A percentile compares a stretch with the other conserved stretches of the same genome.
These are phyloP conservation scores for Maylandia zebra DNA, from an alignment of 2,113 vertebrate genomes.

Conservation along the genomic window DNA sequence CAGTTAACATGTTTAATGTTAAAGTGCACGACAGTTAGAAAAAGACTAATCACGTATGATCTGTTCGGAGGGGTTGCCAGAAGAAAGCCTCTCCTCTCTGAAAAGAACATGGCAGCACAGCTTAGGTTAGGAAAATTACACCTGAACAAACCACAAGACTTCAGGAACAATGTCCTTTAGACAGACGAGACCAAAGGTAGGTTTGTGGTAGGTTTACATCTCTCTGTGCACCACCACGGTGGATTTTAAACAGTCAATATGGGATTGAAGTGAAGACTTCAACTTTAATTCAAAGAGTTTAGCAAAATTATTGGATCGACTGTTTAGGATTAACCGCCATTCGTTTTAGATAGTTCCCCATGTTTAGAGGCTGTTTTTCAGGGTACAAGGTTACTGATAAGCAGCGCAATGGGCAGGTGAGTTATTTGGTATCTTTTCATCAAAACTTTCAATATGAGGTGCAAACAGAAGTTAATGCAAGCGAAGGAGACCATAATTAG, in stretches of 20 bases:
- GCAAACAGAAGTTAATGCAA: neutral
- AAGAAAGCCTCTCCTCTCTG: neutral
- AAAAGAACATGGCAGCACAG: neutral
- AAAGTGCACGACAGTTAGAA: neutral
- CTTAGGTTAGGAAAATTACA: neutral
- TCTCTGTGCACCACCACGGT: neutral
- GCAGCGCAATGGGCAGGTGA: neutral
- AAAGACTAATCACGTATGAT: neutral
- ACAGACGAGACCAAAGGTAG: neutral
- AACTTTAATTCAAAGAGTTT: neutral
- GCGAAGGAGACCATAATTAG: fast-evolving
- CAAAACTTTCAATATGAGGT: fast-evolving
- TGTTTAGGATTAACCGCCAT: neutral
- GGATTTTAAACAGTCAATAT: neutral
- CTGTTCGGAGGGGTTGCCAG: neutral
- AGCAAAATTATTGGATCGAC: fast-evolving
- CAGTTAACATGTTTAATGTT: neutral
- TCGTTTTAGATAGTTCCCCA: fast-evolving
- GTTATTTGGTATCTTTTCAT: neutral
- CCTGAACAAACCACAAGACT: neutral
- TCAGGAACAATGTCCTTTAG: neutral
- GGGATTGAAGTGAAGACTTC: neutral
- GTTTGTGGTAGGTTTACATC: neutral
- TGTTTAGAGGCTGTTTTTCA: neutral
- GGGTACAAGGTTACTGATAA: neutral